Conservation (phyloP, 2,113 vertebrate genomes). For the Ictidomys tridecemlineatus region DNA sequence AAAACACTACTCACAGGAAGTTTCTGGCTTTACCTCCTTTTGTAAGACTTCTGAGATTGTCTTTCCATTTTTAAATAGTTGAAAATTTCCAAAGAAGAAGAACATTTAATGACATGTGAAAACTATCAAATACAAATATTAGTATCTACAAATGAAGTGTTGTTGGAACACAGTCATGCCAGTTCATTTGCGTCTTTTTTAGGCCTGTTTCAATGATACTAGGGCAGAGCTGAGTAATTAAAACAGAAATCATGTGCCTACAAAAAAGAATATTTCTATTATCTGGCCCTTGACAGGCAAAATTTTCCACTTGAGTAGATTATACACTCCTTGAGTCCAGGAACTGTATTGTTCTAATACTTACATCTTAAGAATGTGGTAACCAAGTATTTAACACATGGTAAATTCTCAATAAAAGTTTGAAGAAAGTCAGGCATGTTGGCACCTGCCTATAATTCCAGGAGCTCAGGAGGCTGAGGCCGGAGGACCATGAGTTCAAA, state of each 20-base stretch:
- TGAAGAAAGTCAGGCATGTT: neutral
- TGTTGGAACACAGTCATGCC: neutral
- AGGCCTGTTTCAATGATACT: neutral
- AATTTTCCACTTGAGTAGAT: neutral
- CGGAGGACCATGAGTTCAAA: no score
- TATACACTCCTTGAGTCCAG: neutral
- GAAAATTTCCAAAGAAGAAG: neutral
- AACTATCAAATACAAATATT: neutral
- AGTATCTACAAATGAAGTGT: neutral
- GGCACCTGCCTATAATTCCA: no score
- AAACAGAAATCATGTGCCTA: neutral
- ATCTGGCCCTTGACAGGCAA: neutral
- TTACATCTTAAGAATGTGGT: neutral
- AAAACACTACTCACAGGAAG: neutral
- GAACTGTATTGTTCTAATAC: neutral
- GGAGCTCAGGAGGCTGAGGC: no score
- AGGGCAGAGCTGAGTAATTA: neutral
- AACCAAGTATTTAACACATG: neutral
- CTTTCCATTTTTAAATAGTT: neutral
- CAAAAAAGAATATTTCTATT: neutral
- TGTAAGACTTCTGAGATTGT: neutral
- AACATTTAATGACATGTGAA: neutral
- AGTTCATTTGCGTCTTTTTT: neutral
- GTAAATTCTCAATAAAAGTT: neutral
- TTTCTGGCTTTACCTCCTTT: neutral